Percentiles rank a stretch among this genome's conserved stretches.
Conservation (phyloP, 2,797 vertebrate species). For the Gadopsis marmoratus region DNA sequence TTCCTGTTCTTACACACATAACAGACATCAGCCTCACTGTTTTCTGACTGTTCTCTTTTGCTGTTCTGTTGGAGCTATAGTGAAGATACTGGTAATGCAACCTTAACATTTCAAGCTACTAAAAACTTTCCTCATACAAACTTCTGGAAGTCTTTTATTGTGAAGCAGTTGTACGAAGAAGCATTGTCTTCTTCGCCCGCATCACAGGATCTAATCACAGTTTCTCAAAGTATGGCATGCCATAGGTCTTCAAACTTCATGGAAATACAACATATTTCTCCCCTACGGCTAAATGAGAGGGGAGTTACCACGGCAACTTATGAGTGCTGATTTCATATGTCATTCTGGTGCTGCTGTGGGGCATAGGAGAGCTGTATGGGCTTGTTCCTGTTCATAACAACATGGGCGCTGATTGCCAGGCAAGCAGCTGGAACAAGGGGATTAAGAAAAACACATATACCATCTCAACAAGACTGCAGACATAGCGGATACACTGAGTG, state of each 20-base stretch:
- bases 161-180: background rate
- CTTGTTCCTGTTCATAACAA: slow-evolving; percentile 60
- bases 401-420: slow-evolving; percentile 24
- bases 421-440: slow-evolving; percentile 20
- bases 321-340: background rate
- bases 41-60: background rate
- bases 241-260: background rate
- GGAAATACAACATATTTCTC: background rate
- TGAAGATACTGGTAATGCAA: background rate
- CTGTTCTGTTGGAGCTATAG: background rate
- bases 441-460: slow-evolving; percentile 7
- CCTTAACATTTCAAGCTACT: background rate
- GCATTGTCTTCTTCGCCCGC: background rate
- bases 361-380: slow-evolving; percentile 37
- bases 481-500: background rate
- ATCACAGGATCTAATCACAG: slow-evolving; percentile 4
- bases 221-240: background rate
- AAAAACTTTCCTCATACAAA: background rate
- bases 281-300: background rate
- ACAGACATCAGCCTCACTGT: background rate
- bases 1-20: background rate
- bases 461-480: slow-evolving; percentile 6
- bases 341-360: slow-evolving; percentile 27
- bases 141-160: too few species aligned
- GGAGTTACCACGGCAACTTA: slow-evolving; percentile 25